Conservation (phyloP, 2,113 vertebrate genomes). For the Bombycilla garrulus region DNA sequence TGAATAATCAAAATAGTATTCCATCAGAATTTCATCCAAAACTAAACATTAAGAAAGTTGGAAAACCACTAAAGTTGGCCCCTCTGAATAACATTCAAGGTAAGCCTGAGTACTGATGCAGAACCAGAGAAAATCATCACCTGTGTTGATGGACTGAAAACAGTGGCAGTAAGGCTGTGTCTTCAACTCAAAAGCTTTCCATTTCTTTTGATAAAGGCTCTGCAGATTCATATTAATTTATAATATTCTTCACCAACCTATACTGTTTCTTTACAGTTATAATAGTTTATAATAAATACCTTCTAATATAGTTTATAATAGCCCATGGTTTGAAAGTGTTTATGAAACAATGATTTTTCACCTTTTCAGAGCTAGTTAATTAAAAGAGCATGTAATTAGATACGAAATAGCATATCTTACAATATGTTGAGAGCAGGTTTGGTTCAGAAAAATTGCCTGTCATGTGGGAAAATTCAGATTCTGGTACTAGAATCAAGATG, state of each 20-base stretch:
- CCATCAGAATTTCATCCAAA: background rate
- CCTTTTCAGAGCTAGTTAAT: background rate
- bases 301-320: too few species aligned
- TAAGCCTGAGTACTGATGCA: background rate
- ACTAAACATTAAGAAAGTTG: background rate
- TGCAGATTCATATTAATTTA: background rate
- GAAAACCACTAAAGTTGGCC: rapidly evolving
- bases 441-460: background rate
- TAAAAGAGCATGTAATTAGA: background rate
- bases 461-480: background rate
- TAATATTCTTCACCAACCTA: background rate
- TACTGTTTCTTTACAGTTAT: background rate
- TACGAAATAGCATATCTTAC: background rate
- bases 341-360: background rate
- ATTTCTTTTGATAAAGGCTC: background rate
- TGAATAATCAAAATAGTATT: background rate
- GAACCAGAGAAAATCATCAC: background rate
- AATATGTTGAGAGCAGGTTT: background rate
- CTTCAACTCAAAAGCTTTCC: background rate
- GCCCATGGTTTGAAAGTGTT: background rate
- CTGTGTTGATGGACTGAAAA: background rate
- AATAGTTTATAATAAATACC: background rate
- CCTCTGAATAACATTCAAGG: background rate
- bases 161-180: background rate
- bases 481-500: background rate